These are phyloP conservation scores for Odontophorus gujanensis DNA, from an alignment of 2,113 vertebrate genomes.

Conservation along the genomic window DNA sequence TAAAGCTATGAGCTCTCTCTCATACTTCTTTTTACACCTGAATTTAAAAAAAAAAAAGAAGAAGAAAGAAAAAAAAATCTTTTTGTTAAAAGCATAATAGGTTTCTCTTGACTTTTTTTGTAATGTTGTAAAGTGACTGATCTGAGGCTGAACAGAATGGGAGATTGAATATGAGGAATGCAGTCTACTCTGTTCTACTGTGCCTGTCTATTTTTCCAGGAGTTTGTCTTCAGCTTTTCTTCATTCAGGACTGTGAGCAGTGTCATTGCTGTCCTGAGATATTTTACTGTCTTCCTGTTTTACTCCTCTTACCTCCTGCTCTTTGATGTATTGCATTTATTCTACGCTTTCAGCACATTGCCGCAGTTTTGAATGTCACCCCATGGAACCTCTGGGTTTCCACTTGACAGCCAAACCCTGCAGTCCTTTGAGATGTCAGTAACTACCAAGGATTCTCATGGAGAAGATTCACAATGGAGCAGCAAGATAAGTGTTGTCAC, in stretches of 20 bases:
- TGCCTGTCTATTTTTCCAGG: constrained; percentile 5
- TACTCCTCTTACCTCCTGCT: neutral
- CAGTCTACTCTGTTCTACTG: neutral
- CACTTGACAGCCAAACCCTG: neutral
- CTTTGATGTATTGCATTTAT: neutral
- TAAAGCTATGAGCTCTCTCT: neutral
- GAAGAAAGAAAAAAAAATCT: neutral
- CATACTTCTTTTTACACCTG: neutral
- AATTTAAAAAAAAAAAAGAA: neutral
- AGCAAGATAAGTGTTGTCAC: neutral
- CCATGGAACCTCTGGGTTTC: neutral
- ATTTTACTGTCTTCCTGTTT: neutral
- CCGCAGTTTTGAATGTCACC: neutral
- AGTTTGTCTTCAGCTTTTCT: neutral
- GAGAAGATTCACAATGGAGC: neutral
- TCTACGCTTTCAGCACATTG: neutral
- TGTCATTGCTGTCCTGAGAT: neutral
- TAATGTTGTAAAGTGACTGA: neutral
- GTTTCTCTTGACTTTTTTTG: neutral
- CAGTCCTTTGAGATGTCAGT: neutral
- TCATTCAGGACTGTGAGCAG: neutral
- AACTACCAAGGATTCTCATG: neutral
- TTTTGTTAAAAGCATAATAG: neutral
- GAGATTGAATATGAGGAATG: neutral
- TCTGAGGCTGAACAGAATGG: neutral